These are phyloP conservation scores for Dryocosmus kuriphilus DNA, from an alignment of 2,888 invertebrate species.

Conservation along the genomic window DNA sequence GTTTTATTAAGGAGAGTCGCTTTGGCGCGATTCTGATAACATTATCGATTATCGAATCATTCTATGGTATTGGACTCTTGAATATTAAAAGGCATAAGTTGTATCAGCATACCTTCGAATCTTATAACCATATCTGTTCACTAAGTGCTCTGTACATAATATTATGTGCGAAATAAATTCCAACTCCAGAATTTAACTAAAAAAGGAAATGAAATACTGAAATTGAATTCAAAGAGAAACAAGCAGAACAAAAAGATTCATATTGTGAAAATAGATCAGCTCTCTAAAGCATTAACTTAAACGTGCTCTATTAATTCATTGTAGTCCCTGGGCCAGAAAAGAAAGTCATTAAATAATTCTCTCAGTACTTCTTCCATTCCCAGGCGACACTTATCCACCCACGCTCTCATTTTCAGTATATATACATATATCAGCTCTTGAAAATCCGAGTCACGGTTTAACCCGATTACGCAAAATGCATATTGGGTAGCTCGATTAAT, in stretches of 20 bases:
- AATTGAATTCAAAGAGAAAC: neutral
- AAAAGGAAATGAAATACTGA: neutral
- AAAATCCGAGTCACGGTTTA: conserved; percentile 25
- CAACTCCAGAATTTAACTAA: neutral
- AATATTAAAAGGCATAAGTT: conserved; percentile 6
- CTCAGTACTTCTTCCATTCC: neutral
- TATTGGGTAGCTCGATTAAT: neutral
- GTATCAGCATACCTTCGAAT: neutral
- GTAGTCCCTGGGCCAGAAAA: neutral
- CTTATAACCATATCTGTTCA: neutral
- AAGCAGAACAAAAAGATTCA: neutral
- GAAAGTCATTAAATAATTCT: conserved; percentile 13
- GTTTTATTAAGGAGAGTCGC: neutral
- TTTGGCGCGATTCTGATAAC: neutral
- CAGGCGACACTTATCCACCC: conserved; percentile 4
- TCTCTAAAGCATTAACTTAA: neutral
- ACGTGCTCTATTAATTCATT: neutral
- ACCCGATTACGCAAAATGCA: conserved; percentile 16
- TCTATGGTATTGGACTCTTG: neutral
- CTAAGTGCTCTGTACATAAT: neutral
- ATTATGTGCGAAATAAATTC: neutral
- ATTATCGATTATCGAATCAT: neutral
- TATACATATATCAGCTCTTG: conserved; percentile 17
- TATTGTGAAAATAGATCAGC: neutral
- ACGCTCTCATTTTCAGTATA: conserved; percentile 4